phyloP scores from a whole-genome alignment of 2,113 vertebrate species.

The Boulengeromyrus knoepffleri region DNA sequence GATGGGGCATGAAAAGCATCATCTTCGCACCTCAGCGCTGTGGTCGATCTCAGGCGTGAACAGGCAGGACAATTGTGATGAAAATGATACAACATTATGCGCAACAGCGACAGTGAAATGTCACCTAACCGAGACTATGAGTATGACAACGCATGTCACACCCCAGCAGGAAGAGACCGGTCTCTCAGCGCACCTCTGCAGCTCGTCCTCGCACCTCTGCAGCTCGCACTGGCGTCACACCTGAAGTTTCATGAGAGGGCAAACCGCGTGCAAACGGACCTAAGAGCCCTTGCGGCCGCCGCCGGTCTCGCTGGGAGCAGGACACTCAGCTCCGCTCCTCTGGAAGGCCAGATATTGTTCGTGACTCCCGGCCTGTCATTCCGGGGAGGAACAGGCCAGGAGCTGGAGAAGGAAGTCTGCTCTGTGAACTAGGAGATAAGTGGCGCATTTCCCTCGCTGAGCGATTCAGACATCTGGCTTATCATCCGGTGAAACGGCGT shows the following conservation, averaged over 20 bases:
- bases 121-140: background rate
- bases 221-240: background rate
- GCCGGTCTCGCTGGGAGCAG: background rate
- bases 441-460: background rate
- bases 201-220: background rate
- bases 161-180: background rate
- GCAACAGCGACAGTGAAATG: background rate
- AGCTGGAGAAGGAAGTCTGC: background rate
- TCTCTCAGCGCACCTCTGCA: background rate
- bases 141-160: constrained; percentile 28
- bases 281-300: background rate
- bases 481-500: background rate
- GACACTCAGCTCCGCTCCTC: background rate
- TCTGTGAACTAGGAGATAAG: background rate
- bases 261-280: background rate
- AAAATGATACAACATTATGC: background rate
- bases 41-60: background rate
- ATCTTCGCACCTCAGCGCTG: background rate
- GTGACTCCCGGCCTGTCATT: background rate
- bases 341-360: background rate
- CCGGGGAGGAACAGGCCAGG: background rate
- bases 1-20: background rate
- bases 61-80: background rate
- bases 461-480: background rate
- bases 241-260: too few relatives aligned